Conservation (phyloP, 2,888 invertebrate genomes). For the Drosophila setosimentum region DNA sequence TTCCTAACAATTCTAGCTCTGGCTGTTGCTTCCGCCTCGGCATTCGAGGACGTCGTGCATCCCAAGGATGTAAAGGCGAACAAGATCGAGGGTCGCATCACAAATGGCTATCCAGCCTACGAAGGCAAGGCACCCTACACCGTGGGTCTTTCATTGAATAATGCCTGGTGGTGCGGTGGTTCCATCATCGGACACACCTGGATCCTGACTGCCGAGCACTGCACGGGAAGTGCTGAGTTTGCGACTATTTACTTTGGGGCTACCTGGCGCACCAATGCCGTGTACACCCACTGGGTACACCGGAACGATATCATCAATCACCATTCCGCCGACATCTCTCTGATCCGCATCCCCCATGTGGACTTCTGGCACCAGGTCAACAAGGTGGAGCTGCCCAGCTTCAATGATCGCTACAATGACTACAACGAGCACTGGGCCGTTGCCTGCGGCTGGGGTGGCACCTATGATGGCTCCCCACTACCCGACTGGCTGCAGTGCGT, state of each 20-base stretch:
- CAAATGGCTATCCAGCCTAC: constrained; percentile 63
- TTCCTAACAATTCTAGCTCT: constrained; percentile 54
- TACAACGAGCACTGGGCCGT: constrained; percentile 57
- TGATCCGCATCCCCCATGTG: constrained; percentile 67
- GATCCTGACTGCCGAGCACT: constrained; percentile 81
- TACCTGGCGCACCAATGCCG: constrained; percentile 56
- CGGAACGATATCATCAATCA: constrained; percentile 53
- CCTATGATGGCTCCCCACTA: constrained; percentile 65
- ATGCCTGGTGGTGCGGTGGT: constrained; percentile 77
- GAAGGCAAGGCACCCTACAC: constrained; percentile 75
- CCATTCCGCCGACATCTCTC: constrained; percentile 57
- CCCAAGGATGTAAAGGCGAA: constrained; percentile 46
- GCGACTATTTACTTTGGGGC: constrained; percentile 68
- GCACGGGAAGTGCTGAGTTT: constrained; percentile 52
- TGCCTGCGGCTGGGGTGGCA: constrained; percentile 75
- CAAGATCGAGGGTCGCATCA: constrained; percentile 61
- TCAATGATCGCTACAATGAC: constrained; percentile 44
- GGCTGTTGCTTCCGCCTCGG: constrained; percentile 50
- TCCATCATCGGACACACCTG: constrained; percentile 72
- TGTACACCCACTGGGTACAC: constrained; percentile 58
- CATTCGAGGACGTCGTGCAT: constrained; percentile 24
- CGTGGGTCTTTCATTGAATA: constrained; percentile 72
- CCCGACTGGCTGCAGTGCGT: constrained; percentile 75
- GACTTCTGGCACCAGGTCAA: constrained; percentile 57
- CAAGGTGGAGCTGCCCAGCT: constrained; percentile 55